Percentiles rank a stretch among this genome's conserved stretches.
Conservation (phyloP, 2,797 vertebrate species). For the Ctenopoma kingsleyae region DNA sequence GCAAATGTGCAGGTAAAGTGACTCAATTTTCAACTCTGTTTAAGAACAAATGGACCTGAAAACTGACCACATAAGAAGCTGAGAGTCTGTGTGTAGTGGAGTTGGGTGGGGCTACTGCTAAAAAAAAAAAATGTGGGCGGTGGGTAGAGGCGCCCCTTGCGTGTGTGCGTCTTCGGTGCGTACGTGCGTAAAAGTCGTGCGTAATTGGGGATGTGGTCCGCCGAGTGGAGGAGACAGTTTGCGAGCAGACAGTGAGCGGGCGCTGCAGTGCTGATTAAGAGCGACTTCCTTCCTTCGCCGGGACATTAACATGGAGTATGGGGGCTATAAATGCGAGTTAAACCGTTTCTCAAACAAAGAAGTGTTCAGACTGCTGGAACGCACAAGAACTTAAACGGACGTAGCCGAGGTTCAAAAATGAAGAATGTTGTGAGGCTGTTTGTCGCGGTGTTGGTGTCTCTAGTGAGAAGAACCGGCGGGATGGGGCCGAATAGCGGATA, state of each 20-base stretch:
- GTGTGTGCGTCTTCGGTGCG: slow-evolving; percentile 26
- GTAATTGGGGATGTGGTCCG: slow-evolving; percentile 53
- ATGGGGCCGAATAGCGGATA: slow-evolving; percentile 23
- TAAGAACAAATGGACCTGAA: background rate
- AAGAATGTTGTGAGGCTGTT: slow-evolving; percentile 41
- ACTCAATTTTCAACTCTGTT: background rate
- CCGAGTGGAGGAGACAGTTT: slow-evolving; percentile 7
- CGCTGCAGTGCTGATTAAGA: slow-evolving; percentile 10
- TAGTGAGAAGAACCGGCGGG: slow-evolving; percentile 12
- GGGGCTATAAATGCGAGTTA: slow-evolving; percentile 54
- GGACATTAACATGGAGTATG: slow-evolving; percentile 54
- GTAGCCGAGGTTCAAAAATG: slow-evolving; percentile 61
- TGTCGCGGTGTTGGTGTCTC: slow-evolving; percentile 35
- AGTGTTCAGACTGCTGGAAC: background rate
- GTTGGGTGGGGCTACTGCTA: slow-evolving; percentile 46
- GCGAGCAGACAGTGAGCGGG: background rate
- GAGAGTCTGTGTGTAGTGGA: background rate
- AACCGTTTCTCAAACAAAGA: slow-evolving; percentile 32
- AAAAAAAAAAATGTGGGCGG: slow-evolving; percentile 6
- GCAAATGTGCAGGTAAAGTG: background rate
- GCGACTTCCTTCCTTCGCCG: slow-evolving; percentile 66
- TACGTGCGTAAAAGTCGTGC: slow-evolving; percentile 54
- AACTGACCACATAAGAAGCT: background rate
- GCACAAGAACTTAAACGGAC: slow-evolving; percentile 10
- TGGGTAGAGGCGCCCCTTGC: slow-evolving; percentile 14